Conservation (phyloP, 2,888 invertebrate species). For the Pseudococcus longispinus region DNA sequence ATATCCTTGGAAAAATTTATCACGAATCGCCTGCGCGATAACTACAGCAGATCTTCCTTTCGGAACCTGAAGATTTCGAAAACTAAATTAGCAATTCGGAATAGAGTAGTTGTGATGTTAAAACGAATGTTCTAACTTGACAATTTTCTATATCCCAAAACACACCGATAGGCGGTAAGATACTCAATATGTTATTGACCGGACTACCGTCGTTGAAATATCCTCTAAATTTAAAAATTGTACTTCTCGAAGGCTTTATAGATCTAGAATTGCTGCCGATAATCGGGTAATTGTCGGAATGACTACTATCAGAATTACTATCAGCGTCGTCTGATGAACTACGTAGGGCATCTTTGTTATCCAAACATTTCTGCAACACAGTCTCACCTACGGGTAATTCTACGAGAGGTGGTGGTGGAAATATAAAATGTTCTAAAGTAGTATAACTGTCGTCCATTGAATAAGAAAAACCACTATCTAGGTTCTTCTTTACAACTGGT, state of each 20-base stretch:
- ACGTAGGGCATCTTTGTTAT: constrained; percentile 53
- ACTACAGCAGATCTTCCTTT: constrained; percentile 80
- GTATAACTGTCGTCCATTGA: constrained; percentile 32
- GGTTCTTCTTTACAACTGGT: background rate
- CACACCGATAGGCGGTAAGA: constrained; percentile 77
- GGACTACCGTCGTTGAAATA: constrained; percentile 49
- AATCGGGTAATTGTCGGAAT: constrained; percentile 57
- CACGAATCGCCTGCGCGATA: constrained; percentile 77
- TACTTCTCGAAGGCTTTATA: constrained; percentile 4
- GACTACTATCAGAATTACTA: constrained; percentile 57
- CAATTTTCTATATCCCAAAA: constrained; percentile 96
- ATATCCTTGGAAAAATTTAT: constrained; percentile 76
- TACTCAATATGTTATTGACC: constrained; percentile 44
- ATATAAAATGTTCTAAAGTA: constrained; percentile 55
- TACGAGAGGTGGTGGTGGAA: constrained; percentile 58
- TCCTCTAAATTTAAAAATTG: constrained; percentile 39
- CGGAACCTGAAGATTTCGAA: constrained; percentile 69
- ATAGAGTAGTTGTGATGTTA: background rate
- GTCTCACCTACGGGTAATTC: constrained; percentile 35
- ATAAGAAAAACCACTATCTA: background rate
- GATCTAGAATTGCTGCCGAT: background rate
- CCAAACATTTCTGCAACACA: constrained; percentile 40
- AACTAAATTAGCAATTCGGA: background rate
- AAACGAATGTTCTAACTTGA: constrained; percentile 66
- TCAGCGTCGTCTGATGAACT: constrained; percentile 57